A percentile compares a stretch with the other conserved stretches of the same genome.
Evolutionary conservation across 2,797 vertebrate genomes (phyloP).

Genomic region (Halcyon badia): DNA sequence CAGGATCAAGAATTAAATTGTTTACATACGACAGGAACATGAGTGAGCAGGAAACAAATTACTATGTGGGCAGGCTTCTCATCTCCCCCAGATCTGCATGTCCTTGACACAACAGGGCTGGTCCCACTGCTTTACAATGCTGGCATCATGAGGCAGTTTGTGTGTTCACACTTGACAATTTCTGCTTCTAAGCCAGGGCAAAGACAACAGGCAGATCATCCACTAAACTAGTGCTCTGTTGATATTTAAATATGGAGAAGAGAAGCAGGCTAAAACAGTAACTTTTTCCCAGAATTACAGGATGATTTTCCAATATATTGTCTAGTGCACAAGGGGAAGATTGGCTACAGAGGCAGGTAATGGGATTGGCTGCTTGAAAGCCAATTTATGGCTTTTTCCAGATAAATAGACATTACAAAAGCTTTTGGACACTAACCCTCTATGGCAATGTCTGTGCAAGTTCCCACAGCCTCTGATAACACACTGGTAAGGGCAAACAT

Average conservation of each 20-base stretch:
- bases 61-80: not conserved
- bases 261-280: not conserved
- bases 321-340: not conserved
- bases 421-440: not conserved
- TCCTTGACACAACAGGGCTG: not conserved
- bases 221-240: not conserved
- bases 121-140: fast-evolving
- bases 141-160: not conserved
- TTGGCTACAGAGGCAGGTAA: not conserved
- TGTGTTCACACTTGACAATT: not conserved
- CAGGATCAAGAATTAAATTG: not conserved
- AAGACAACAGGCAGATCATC: not conserved
- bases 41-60: not conserved
- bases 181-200: not conserved
- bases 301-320: not conserved
- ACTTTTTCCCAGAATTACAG: not conserved
- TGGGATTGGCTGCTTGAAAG: not conserved
- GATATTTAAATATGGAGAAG: not conserved
- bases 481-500: not conserved
- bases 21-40: not conserved
- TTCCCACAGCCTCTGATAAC: not conserved
- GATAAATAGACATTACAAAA: not conserved
- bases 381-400: not conserved
- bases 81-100: not conserved
- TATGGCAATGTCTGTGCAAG: not conserved